Evolutionary conservation across 2,888 invertebrate genomes (phyloP), one percentile per base, ranked within the genome.

Genomic region (Osmoderma eremita): DNA sequence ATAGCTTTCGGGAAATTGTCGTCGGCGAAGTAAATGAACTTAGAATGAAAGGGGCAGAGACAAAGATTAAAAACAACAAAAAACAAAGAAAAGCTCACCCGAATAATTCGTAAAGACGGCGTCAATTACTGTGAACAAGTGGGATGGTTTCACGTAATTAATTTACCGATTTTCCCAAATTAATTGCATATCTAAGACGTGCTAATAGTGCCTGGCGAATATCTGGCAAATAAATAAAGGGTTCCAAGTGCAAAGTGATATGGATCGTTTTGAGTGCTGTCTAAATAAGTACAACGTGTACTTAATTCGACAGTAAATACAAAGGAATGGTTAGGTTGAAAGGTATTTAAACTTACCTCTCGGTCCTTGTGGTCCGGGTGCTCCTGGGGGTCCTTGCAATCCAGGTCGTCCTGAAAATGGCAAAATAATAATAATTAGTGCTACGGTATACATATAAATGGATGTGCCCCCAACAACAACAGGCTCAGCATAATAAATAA

Each of bases 331-430:
- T 8, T 3, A 30, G 6, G 6, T 30, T 6, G 3, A 8, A 10
- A 10, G 30, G 6, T 30, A 30, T 1, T 13, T 30, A 41, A 30
- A 74, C 80, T 81, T 76, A 88, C 90, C 90, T 77, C 87, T 86
- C 8, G 88, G 86, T 4, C 94, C 94, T 70, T 87, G 86, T 1
- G 89, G 89, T 10, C 95, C 95, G 3, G 87, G 85, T 0, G 91
- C 88, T 48, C 93, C 93, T 63, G 85, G 84, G 0, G 89, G 88
- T 45, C 93, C 93, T 62, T 84, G 85, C 3, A 85, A 84, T 39
- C 90, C 93, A 30, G 89, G 85, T 73, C 85, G 86, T 72, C 92
- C 91, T 91, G 77, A 18, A 67, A 67, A 50, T n/a, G 51, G 39
- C 22, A 50, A 56, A 24, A 17, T 13, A n/a, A 36, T 51, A 8